Percentiles rank a stretch among this genome's conserved stretches.
Evolutionary conservation across 2,113 vertebrate species (phyloP).

Genomic region (Apteryx mantelli): DNA sequence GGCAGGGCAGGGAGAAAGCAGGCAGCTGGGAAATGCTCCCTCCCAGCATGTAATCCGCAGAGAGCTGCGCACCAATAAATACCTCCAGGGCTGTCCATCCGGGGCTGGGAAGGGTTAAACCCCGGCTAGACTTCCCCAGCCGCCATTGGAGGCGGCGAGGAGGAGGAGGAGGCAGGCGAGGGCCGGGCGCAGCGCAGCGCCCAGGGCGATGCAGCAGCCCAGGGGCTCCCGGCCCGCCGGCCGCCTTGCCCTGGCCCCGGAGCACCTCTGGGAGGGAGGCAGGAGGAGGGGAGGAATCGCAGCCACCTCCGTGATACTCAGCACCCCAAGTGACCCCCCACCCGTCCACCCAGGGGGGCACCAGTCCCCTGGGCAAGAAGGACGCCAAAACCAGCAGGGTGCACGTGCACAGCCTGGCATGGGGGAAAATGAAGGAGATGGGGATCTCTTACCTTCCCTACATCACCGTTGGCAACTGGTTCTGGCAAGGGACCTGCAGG

Average conservation of each 20-base stretch:
- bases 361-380: neutral
- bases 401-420: neutral
- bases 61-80: conserved; percentile 24
- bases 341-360: neutral
- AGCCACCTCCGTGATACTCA: neutral
- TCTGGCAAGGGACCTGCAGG: conserved; percentile 86
- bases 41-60: neutral
- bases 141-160: neutral
- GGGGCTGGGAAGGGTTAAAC: conserved; percentile 28
- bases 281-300: neutral
- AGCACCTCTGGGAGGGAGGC: neutral
- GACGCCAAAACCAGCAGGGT: neutral
- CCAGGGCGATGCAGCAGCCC: neutral
- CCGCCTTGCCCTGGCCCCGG: too few species aligned
- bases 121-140: neutral
- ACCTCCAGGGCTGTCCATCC: neutral
- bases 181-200: neutral
- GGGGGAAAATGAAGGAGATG: neutral
- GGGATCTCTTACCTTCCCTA: conserved; percentile 85
- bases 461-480: conserved; percentile 84
- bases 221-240: neutral
- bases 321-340: neutral
- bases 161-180: neutral
- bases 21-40: neutral
- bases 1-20: neutral